Evolutionary conservation across 2,888 invertebrate genomes (phyloP).

Genomic region (Cephus rjabovi): DNA sequence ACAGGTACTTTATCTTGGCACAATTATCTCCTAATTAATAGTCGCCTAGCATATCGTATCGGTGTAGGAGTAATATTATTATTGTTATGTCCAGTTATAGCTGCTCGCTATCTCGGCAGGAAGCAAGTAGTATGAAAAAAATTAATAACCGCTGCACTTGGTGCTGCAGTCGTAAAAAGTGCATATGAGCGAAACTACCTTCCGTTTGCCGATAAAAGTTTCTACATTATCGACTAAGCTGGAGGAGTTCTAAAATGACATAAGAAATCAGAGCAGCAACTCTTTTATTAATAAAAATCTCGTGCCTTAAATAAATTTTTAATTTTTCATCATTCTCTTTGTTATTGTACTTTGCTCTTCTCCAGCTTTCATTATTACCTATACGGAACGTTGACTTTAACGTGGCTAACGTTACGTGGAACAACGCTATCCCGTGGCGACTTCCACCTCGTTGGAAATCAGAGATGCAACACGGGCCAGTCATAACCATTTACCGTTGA

Average conservation of each 20-base stretch:
- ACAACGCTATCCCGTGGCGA: conserved; percentile 2
- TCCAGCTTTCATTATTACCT: background rate
- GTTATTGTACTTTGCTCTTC: background rate
- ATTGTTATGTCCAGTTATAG: background rate
- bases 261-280: background rate
- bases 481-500: conserved; percentile 60
- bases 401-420: background rate
- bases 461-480: conserved; percentile 53
- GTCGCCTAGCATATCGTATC: conserved; percentile 43
- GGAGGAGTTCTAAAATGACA: background rate
- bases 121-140: background rate
- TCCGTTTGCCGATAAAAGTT: background rate
- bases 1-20: conserved; percentile 32
- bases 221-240: background rate
- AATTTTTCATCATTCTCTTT: background rate
- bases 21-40: conserved; percentile 54
- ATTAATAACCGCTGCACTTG: background rate
- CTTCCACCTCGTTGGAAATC: conserved; percentile 43
- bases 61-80: conserved; percentile 12
- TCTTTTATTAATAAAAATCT: background rate
- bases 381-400: background rate
- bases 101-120: background rate
- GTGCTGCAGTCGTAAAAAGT: background rate
- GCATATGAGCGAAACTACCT: background rate
- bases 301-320: background rate